Conservation (phyloP, 2,888 invertebrate species). For the Ichneumoninae sp. region DNA sequence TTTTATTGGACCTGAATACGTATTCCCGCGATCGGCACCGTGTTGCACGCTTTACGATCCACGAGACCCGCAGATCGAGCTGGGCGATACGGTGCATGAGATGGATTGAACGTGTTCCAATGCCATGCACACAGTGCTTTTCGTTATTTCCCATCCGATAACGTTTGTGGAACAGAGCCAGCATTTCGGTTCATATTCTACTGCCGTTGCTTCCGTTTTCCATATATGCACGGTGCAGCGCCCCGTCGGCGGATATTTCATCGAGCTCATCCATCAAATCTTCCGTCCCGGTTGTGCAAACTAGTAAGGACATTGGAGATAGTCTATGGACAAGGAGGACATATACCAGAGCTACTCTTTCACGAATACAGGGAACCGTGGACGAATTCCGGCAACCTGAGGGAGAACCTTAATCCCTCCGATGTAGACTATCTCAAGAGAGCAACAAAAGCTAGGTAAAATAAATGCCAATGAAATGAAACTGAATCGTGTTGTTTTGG, state of each 20-base stretch:
- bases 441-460: too few relatives aligned
- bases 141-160: slow-evolving; percentile 31
- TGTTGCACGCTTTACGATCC: slow-evolving; percentile 62
- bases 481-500: too few relatives aligned
- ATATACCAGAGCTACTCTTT: slow-evolving; percentile 27
- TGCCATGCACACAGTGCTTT: slow-evolving; percentile 32
- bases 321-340: slow-evolving; percentile 12
- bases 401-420: neutral
- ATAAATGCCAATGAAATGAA: too few relatives aligned
- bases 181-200: slow-evolving; percentile 59
- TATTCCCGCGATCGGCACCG: slow-evolving; percentile 45
- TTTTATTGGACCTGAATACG: slow-evolving; percentile 14
- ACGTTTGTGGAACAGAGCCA: slow-evolving; percentile 64
- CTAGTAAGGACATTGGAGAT: neutral
- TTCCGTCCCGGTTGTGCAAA: slow-evolving; percentile 58
- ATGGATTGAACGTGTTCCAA: slow-evolving; percentile 40
- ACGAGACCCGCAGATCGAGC: slow-evolving; percentile 7
- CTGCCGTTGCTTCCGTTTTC: slow-evolving; percentile 21
- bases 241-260: slow-evolving; percentile 69
- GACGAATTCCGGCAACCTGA: neutral
- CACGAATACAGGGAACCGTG: slow-evolving; percentile 3
- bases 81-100: slow-evolving; percentile 14
- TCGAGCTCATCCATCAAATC: slow-evolving; percentile 70
- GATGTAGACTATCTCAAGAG: too few relatives aligned
- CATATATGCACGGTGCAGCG: slow-evolving; percentile 13